These are phyloP conservation scores for Copidosoma floridanum DNA, from an alignment of 1,140 invertebrate species.

Conservation along the genomic window DNA sequence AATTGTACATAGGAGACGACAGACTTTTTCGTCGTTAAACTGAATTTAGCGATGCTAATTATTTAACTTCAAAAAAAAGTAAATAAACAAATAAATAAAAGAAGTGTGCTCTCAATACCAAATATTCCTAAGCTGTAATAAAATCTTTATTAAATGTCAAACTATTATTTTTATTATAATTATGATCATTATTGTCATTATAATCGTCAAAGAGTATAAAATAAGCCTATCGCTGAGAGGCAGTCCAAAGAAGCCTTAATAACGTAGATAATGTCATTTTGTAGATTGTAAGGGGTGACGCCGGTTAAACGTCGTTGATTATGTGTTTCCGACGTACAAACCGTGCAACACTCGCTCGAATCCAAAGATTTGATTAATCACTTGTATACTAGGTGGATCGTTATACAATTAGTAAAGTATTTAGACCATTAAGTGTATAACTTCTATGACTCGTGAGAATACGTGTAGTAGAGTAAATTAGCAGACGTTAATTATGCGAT, in stretches of 20 bases:
- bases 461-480: too few species aligned
- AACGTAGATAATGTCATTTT: constrained; percentile 14
- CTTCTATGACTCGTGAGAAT: too few species aligned
- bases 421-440: too few species aligned
- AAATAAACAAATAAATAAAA: constrained; percentile 6
- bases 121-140: constrained; percentile 21
- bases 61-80: background rate
- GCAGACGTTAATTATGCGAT: too few species aligned
- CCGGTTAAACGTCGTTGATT: too few species aligned
- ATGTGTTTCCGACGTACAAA: background rate
- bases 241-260: constrained; percentile 26
- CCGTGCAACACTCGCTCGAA: constrained; percentile 8
- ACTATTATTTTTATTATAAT: too few species aligned
- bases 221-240: constrained; percentile 3
- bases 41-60: constrained; percentile 11
- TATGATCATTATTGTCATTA: too few species aligned
- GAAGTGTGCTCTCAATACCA: constrained; percentile 8
- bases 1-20: constrained; percentile 19
- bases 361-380: too few species aligned
- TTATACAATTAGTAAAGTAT: too few species aligned
- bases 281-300: too few species aligned
- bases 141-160: background rate
- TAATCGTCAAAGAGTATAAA: too few species aligned
- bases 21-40: constrained; percentile 1
- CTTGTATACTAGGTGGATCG: too few species aligned